phyloP scores from a whole-genome alignment of 2,888 invertebrate species.

The Camptogramma bilineatum region DNA sequence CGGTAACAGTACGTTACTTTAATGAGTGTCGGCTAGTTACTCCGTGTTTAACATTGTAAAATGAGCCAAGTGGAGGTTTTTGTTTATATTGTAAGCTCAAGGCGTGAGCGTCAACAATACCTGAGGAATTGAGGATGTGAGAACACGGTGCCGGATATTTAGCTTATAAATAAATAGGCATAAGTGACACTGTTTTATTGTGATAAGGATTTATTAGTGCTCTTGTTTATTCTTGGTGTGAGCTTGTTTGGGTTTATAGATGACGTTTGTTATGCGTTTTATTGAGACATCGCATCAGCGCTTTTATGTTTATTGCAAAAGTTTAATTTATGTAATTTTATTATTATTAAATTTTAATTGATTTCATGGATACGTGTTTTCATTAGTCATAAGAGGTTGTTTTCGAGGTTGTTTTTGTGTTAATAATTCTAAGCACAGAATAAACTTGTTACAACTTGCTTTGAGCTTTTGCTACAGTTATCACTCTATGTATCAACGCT shows the following conservation, averaged over 20 bases:
- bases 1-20: constrained; percentile 77
- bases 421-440: neutral
- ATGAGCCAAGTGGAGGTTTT: constrained; percentile 62
- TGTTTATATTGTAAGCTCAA: constrained; percentile 66
- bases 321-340: neutral
- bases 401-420: too few species aligned
- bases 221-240: constrained; percentile 29
- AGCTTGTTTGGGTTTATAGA: constrained; percentile 10
- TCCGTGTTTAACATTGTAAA: constrained; percentile 74
- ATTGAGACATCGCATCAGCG: neutral
- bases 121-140: constrained; percentile 54
- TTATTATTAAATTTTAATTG: neutral
- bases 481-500: neutral
- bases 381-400: neutral
- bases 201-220: constrained; percentile 51
- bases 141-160: constrained; percentile 65
- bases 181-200: constrained; percentile 52
- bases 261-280: constrained; percentile 11
- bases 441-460: neutral
- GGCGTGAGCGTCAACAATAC: constrained; percentile 47
- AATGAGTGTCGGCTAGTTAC: constrained; percentile 73
- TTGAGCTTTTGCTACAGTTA: neutral
- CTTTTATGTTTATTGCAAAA: neutral
- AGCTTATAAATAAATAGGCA: constrained; percentile 66
- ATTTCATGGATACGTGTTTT: neutral